Evolutionary conservation across 2,797 vertebrate species (phyloP).

Genomic region (Rhabdomys pumilio): DNA sequence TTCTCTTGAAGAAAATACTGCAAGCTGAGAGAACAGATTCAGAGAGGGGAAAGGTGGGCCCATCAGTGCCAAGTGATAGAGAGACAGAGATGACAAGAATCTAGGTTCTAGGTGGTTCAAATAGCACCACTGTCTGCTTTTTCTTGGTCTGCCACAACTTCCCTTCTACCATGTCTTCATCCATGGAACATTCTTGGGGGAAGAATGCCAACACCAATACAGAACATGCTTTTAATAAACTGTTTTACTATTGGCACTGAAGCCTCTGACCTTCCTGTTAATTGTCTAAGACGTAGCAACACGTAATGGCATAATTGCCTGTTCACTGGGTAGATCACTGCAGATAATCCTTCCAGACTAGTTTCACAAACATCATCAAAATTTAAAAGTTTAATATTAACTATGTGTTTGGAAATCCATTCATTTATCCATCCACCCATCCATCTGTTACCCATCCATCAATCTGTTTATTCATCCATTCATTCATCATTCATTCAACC

Average conservation of each 20-base stretch:
- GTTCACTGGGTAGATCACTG: background rate
- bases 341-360: background rate
- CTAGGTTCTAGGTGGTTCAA: background rate
- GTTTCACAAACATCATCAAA: background rate
- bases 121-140: background rate
- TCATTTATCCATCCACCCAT: background rate
- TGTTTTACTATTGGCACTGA: background rate
- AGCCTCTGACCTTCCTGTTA: background rate
- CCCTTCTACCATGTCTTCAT: background rate
- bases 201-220: background rate
- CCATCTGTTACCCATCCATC: too few species aligned
- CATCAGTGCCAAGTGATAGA: background rate
- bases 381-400: background rate
- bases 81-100: background rate
- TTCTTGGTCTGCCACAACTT: background rate
- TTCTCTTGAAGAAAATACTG: background rate
- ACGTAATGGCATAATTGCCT: background rate
- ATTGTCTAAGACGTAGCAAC: background rate
- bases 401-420: background rate
- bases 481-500: background rate
- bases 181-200: rapidly evolving
- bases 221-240: background rate
- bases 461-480: background rate
- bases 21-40: background rate
- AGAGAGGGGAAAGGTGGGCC: too few species aligned